Percentiles rank a stretch among this genome's conserved stretches.
Evolutionary conservation across 2,888 invertebrate genomes (phyloP).

Genomic region (Pachliopta kotzebuea): DNA sequence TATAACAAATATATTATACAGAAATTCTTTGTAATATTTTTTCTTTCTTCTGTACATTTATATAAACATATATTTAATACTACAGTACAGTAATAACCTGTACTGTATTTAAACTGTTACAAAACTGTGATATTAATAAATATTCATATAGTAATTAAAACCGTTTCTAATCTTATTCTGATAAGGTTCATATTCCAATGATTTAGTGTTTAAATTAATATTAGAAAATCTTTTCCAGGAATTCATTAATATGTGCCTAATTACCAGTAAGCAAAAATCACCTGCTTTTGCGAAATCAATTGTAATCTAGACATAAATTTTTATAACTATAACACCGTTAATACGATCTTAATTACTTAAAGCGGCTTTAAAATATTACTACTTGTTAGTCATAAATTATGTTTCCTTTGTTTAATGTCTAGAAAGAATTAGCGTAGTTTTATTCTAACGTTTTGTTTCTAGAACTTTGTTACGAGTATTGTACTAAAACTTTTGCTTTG

Average conservation of each 20-base stretch:
- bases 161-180: too few species aligned
- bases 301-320: not conserved
- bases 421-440: not conserved
- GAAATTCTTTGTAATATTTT: too few species aligned
- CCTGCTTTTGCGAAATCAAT: not conserved
- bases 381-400: not conserved
- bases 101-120: too few species aligned
- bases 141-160: too few species aligned
- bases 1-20: too few species aligned
- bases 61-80: too few species aligned
- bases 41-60: too few species aligned
- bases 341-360: not conserved
- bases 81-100: too few species aligned
- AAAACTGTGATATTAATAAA: too few species aligned
- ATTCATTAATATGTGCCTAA: not conserved
- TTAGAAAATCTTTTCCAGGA: constrained; percentile 1
- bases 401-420: not conserved
- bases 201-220: not conserved
- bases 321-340: not conserved
- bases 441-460: too few species aligned
- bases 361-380: not conserved
- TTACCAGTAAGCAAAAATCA: not conserved
- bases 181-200: not conserved
- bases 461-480: too few species aligned
- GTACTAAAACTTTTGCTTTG: too few species aligned